Evolutionary conservation across 2,888 invertebrate genomes (phyloP).

Genomic region (Drosophila sordidula): DNA sequence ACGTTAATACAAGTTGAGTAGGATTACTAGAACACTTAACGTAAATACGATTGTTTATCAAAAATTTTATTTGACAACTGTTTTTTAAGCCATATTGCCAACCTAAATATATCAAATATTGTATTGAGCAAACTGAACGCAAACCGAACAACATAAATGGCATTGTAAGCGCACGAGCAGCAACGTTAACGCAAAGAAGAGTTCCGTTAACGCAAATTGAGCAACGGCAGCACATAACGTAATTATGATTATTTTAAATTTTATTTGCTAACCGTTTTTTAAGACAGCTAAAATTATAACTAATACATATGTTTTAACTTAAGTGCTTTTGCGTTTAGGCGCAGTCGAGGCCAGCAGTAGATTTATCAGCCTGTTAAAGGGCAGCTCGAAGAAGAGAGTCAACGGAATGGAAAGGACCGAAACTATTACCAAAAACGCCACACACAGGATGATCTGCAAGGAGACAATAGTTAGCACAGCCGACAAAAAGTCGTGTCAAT

Average conservation of each 20-base stretch:
- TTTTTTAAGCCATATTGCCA: no score
- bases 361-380: constrained; percentile 32
- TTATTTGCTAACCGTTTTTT: neutral
- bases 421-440: constrained; percentile 16
- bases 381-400: constrained; percentile 52
- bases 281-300: neutral
- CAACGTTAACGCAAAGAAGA: constrained; percentile 9
- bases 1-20: no score
- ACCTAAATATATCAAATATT: no score
- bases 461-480: neutral
- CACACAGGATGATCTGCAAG: constrained; percentile 32
- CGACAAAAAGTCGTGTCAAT: neutral
- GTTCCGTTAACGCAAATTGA: neutral
- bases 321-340: constrained; percentile 6
- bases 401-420: constrained; percentile 18
- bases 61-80: no score
- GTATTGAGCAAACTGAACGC: no score
- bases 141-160: no score
- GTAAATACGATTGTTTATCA: no score
- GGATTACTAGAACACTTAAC: no score
- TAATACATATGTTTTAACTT: neutral
- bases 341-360: constrained; percentile 1
- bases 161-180: no score
- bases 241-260: neutral
- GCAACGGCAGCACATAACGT: neutral